Base-by-base conservation (phyloP, 2,888 invertebrate genomes). In the Nemurella pictetii region DNA sequence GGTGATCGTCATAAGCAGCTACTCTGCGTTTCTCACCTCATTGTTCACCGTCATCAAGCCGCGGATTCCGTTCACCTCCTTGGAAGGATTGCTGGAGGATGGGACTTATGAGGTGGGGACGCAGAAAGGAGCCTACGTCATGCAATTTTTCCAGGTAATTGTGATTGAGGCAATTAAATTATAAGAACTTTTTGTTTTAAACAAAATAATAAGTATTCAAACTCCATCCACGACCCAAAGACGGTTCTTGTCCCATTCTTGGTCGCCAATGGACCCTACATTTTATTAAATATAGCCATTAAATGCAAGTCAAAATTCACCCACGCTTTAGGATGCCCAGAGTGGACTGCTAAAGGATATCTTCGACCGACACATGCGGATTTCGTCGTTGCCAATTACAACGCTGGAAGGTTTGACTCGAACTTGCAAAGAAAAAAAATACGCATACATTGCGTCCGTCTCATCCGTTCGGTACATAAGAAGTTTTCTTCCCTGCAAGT, bases 11-110 rank as follows among this genome's bases (percentile, higher is more conserved):
- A 36, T 84, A 25, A 77, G 84, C 80, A 84, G 80, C 3, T 84
- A 84, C 80, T 84, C 84, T 0, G 84, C 84, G n/a, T 72, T 73
- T 25, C 80, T 84, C 80, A 84, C 73, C 25, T 84, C 84, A 4
- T 80, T 55, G 35, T 36, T 84, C 30, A 73, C 84, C 3, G 84
- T 84, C 28, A 72, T 72, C 25, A 72, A 73, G 25, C 80, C 72
- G 29, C 35, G 28, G 20, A 72, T 84, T 26, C 84, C 84, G 29
- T 84, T 80, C 80, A 84, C 72, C 1, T 20, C 15, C 12, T 55
- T 55, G 55, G 55, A 55, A 20, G 55, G 55, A 20, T 55, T 55
- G 12, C 55, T 55, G 5, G 55, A 55, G 55, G 55, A 55, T 2
- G 55, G 55, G 1, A 55, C 5, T 20, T 55, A 55, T 20, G 55